A percentile compares a stretch with the other conserved stretches of the same genome.
These are phyloP conservation scores for Sparidentex hasta DNA, from an alignment of 2,797 vertebrate species.

Conservation along the genomic window DNA sequence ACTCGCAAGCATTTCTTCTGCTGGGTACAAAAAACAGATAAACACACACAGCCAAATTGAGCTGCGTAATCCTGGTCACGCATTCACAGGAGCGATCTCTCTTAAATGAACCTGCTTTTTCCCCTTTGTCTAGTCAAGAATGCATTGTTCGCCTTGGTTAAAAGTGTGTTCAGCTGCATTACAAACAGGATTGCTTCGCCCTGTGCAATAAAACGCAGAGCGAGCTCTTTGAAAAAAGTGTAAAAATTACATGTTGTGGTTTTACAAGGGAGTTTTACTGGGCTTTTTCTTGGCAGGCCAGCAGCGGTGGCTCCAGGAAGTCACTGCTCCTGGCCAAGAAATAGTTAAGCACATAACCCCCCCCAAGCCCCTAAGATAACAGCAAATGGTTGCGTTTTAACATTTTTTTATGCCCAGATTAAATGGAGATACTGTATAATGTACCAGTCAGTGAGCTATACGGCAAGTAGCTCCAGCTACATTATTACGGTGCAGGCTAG, in stretches of 20 bases:
- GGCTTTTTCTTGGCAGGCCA: not conserved
- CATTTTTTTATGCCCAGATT: too few relatives aligned
- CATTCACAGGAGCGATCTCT: not conserved
- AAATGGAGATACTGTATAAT: too few relatives aligned
- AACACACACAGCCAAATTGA: slow-evolving; percentile 12
- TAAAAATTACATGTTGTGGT: not conserved
- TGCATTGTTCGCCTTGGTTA: not conserved
- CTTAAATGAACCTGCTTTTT: not conserved
- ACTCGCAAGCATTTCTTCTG: slow-evolving; percentile 10
- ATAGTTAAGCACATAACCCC: too few relatives aligned
- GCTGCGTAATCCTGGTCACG: not conserved
- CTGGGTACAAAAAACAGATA: slow-evolving; percentile 13
- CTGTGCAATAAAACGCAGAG: not conserved
- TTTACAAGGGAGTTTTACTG: not conserved
- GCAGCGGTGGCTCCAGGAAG: not conserved
- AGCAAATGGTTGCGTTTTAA: too few relatives aligned
- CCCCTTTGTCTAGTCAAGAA: not conserved
- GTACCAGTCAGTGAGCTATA: not conserved
- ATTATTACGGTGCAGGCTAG: not conserved
- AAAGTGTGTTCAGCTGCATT: not conserved
- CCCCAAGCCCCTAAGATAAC: too few relatives aligned
- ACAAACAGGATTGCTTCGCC: too few relatives aligned
- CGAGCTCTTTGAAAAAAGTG: not conserved
- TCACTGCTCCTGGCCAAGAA: not conserved
- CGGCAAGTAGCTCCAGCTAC: not conserved